Evolutionary conservation across 2,797 vertebrate species (phyloP), one percentile per base, ranked within the genome.

Genomic region (Taeniopygia guttata): DNA sequence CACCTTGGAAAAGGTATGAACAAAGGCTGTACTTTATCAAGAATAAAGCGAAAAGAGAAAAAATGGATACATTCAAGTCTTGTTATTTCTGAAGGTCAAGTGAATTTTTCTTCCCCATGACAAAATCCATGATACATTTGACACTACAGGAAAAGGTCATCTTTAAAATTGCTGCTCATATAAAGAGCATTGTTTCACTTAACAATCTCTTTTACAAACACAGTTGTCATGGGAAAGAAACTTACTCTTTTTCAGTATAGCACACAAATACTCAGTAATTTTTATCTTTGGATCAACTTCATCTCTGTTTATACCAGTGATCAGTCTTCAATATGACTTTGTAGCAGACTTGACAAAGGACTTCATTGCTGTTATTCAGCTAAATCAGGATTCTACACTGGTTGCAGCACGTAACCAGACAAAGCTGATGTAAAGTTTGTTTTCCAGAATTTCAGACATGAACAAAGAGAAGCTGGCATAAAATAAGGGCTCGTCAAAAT

Each of bases 81-180:
- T 77, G 43, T 73, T 92, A 91, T 32, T 76, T 82, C 62, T 92
- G 92, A 97, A 97, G 89, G 94, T 94, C 89, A 89, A 82, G 51
- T 17, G 38, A 79, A 68, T 60, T 77, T 63, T 54, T 83, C 66
- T 56, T 30, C 60, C 19, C n/a, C 0, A 8, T 72, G 66, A 87
- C 60, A 96, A 90, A 95, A 89, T 78, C 48, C 25, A 66, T 59
- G 32, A 92, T 55, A 89, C 22, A 29, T 64, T 52, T 87, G 88
- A 91, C 85, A 93, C 51, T 45, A 66, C 4, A 89, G 76, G 19
- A 93, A 90, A 96, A 96, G 87, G 83, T 94, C 81, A 92, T 40
- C 55, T 82, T 92, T 84, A 92, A 95, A 92, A 93, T 83, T 84
- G 92, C 58, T 70, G 48, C 18, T 91, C 72, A 45, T 52, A 54